Percentiles rank a stretch among this genome's conserved stretches.
These are phyloP conservation scores for Isurus oxyrinchus DNA, from an alignment of 2,113 vertebrate genomes.

Conservation along the genomic window DNA sequence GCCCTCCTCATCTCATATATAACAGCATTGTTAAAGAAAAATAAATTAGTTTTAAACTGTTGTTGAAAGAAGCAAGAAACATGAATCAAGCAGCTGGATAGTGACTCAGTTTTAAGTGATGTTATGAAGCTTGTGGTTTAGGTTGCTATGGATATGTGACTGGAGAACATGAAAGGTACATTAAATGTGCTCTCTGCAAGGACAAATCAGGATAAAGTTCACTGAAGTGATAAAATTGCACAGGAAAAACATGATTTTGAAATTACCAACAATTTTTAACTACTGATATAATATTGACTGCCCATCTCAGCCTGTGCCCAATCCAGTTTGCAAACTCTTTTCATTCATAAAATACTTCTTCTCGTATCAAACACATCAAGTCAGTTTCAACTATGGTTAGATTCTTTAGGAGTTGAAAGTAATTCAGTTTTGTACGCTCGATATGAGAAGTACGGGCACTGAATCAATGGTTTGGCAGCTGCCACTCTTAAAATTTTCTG, in stretches of 20 bases:
- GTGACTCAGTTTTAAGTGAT: slow-evolving; percentile 1
- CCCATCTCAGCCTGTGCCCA: background rate
- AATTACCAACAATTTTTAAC: background rate
- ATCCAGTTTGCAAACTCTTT: background rate
- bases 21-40: background rate
- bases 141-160: background rate
- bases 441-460: background rate
- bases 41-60: background rate
- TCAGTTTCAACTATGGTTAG: background rate
- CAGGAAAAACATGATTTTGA: background rate
- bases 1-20: background rate
- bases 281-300: background rate
- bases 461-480: background rate
- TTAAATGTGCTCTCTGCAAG: background rate
- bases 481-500: background rate
- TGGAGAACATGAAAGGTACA: background rate
- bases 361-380: background rate
- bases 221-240: background rate
- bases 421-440: background rate
- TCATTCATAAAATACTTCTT: background rate
- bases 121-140: slow-evolving; percentile 8
- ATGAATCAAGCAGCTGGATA: background rate
- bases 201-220: slow-evolving; percentile 7
- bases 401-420: background rate
- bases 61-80: background rate